Evolutionary conservation across 2,797 vertebrate species (phyloP).

Genomic region (Acipenser oxyrinchus): DNA sequence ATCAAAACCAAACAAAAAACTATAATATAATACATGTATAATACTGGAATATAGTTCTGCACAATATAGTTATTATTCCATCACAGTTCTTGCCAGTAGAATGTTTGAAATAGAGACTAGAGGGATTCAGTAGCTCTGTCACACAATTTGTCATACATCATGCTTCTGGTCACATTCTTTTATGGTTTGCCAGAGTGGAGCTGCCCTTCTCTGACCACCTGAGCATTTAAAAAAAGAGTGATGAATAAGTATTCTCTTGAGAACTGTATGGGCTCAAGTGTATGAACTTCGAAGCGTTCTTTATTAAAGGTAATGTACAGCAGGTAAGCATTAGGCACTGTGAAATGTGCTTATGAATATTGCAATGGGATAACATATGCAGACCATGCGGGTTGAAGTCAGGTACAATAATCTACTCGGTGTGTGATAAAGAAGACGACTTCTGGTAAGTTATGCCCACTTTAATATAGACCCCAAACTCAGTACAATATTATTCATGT

Average conservation of each 20-base stretch:
- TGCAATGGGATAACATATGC: not conserved
- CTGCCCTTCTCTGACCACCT: conserved; percentile 45
- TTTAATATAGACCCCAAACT: too few relatives aligned
- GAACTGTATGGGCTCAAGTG: too few relatives aligned
- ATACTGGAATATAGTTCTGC: not conserved
- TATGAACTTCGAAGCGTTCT: too few relatives aligned
- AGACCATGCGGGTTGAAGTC: not conserved
- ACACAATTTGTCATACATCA: not conserved
- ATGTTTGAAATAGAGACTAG: not conserved
- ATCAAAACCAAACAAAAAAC: not conserved
- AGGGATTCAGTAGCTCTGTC: too few relatives aligned
- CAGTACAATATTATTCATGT: too few relatives aligned
- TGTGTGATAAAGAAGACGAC: not conserved
- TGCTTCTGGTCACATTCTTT: conserved; percentile 19
- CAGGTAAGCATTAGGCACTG: conserved; percentile 12
- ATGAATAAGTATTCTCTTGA: too few relatives aligned
- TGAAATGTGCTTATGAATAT: not conserved
- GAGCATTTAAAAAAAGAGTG: conserved; percentile 37
- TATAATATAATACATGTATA: not conserved
- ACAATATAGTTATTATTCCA: not conserved
- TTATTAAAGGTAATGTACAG: conserved; percentile 43
- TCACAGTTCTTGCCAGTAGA: not conserved
- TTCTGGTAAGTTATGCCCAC: too few relatives aligned
- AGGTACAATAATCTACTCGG: not conserved
- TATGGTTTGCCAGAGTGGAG: conserved; percentile 35